Conservation (phyloP, 2,888 invertebrate species). For the Eretmocerus hayati region DNA sequence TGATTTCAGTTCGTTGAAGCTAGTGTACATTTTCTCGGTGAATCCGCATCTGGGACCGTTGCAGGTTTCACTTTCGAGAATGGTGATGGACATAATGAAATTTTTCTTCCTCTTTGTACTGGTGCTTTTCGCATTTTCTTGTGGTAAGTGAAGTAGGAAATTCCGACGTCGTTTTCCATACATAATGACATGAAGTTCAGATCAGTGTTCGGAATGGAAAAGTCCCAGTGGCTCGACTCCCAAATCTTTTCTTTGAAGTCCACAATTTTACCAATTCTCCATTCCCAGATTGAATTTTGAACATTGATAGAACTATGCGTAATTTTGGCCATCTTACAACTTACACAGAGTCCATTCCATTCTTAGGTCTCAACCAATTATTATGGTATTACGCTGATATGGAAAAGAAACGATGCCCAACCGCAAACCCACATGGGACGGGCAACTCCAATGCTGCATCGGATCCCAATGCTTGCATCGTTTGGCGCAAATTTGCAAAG, state of each 20-base stretch:
- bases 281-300: neutral
- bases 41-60: slow-evolving; percentile 95
- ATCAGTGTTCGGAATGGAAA: too few relatives aligned
- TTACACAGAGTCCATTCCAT: too few relatives aligned
- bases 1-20: slow-evolving; percentile 76
- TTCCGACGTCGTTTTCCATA: neutral
- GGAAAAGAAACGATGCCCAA: slow-evolving; percentile 74
- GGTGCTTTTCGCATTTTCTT: slow-evolving; percentile 91
- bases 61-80: slow-evolving; percentile 88
- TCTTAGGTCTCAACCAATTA: slow-evolving; percentile 74
- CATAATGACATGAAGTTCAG: too few relatives aligned
- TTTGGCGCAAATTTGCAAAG: slow-evolving; percentile 87
- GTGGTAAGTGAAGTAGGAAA: slow-evolving; percentile 60
- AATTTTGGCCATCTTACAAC: too few relatives aligned
- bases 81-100: slow-evolving; percentile 94
- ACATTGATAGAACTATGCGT: too few relatives aligned
- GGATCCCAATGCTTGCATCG: slow-evolving; percentile 73
- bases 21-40: slow-evolving; percentile 96
- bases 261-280: neutral
- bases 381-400: slow-evolving; percentile 88
- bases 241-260: neutral
- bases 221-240: too few relatives aligned
- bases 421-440: slow-evolving; percentile 40
- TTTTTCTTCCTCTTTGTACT: slow-evolving; percentile 90
- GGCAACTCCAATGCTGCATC: slow-evolving; percentile 42